Evolutionary conservation across 2,888 invertebrate genomes (phyloP), one percentile per base, ranked within the genome.

Genomic region (Habroteleia sp.): DNA sequence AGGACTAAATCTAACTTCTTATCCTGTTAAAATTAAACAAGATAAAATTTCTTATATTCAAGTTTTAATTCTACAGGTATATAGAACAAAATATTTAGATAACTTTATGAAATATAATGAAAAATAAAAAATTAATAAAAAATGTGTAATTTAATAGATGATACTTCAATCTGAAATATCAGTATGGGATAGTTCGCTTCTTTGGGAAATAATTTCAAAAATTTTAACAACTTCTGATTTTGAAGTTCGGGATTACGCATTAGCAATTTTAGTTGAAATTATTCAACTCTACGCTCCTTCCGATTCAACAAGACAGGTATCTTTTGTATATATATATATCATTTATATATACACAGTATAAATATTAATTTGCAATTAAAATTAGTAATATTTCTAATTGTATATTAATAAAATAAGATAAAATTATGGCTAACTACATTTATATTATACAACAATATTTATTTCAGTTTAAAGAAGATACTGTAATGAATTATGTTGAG

Each of bases 101-200:
- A n/a, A n/a, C 39, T 29, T 29, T 6, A 37, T 17, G 27, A 25
- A n/a, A n/a, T n/a, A n/a, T n/a, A n/a, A n/a, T n/a, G n/a, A n/a
- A n/a, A n/a, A n/a, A n/a, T n/a, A n/a, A n/a, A n/a, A n/a, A n/a
- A n/a, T n/a, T n/a, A n/a, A 23, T 25, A 14, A 39, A 54, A 33
- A 39, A 20, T 60, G 17, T 37, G 0, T 8, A 54, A 27, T 35
- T 23, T 27, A 35, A 23, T 16, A 81, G 81, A 78, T 82, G 29
- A 77, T 83, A 27, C 41, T 78, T 33, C 79, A 83, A 39, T 82
- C 85, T 23, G 83, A 84, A 11, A 79, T 84, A n/a, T 81, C 80
- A 1, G 68, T 72, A 8, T 87, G 87, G 86, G 68, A 84, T 50
- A 73, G 68, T 25, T 44, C 50, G 13, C 66, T 54, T 23, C 77